phyloP scores from a whole-genome alignment of 1,140 invertebrate species.

The Megathymus violae region DNA sequence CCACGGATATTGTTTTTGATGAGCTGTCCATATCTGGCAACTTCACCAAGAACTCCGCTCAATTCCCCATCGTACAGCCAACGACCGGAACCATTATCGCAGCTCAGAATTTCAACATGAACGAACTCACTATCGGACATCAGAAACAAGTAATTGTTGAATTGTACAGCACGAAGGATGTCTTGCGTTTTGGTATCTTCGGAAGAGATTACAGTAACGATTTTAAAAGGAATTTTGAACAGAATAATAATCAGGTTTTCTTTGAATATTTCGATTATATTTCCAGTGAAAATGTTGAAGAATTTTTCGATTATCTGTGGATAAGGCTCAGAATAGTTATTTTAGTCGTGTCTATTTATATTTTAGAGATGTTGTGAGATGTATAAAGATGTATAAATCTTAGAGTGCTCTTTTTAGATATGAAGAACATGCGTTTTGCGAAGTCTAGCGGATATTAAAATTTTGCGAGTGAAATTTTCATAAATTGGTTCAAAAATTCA shows the following conservation, averaged over 20 bases:
- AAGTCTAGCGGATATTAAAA: no score
- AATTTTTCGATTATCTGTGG: constrained; percentile 73
- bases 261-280: constrained; percentile 51
- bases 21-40: constrained; percentile 55
- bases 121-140: constrained; percentile 31
- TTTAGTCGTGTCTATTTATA: constrained; percentile 72
- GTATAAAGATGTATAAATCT: no score
- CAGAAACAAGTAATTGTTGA: constrained; percentile 42
- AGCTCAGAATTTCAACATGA: constrained; percentile 45
- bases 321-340: constrained; percentile 68
- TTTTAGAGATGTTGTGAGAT: constrained; percentile 80
- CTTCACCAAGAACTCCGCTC: constrained; percentile 51
- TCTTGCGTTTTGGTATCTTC: constrained; percentile 61
- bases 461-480: no score
- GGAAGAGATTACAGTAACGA: constrained; percentile 61
- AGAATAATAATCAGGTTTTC: constrained; percentile 24
- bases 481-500: no score
- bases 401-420: no score
- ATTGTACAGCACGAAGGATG: constrained; percentile 42
- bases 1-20: constrained; percentile 54
- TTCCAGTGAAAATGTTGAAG: constrained; percentile 60
- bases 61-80: constrained; percentile 59
- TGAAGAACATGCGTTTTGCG: no score
- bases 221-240: constrained; percentile 32
- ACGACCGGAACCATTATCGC: constrained; percentile 37